Evolutionary conservation across 2,888 invertebrate genomes (phyloP).

Genomic region (Anthophora plumipes): DNA sequence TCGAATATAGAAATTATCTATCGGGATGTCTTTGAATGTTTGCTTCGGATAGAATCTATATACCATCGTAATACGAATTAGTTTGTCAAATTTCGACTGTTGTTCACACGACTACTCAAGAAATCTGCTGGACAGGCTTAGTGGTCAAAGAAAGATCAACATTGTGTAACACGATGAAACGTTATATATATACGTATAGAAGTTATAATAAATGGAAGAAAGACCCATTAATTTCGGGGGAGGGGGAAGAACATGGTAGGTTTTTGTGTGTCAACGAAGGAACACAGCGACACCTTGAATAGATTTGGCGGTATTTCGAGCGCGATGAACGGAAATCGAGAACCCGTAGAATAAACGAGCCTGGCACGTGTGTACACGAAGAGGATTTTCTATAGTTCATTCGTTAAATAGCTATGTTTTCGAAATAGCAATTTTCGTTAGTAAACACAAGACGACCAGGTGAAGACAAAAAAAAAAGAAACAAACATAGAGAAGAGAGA

Average conservation of each 20-base stretch:
- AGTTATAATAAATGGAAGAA: background rate
- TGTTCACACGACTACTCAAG: background rate
- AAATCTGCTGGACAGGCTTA: background rate
- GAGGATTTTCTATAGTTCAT: conserved; percentile 15
- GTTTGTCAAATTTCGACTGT: background rate
- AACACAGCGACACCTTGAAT: conserved; percentile 13
- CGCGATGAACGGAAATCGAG: conserved; percentile 26
- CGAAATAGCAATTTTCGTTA: conserved; percentile 58
- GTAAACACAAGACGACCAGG: conserved; percentile 45
- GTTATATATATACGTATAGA: background rate
- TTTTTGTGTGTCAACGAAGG: conserved; percentile 10
- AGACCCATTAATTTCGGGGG: background rate
- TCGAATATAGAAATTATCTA: background rate
- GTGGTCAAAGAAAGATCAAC: background rate
- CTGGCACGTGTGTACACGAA: conserved; percentile 3
- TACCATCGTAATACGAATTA: too few relatives aligned
- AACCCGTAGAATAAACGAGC: conserved; percentile 31
- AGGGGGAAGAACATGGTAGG: background rate
- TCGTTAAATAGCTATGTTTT: too few relatives aligned
- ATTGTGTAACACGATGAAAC: background rate
- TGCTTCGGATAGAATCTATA: too few relatives aligned
- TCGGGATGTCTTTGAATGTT: too few relatives aligned
- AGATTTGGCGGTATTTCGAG: conserved; percentile 9
- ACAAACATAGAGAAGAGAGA: conserved; percentile 1
- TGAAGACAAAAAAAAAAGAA: conserved; percentile 17